These are phyloP conservation scores for Heteromyza rotundicornis DNA, from an alignment of 2,888 invertebrate genomes.

Conservation along the genomic window DNA sequence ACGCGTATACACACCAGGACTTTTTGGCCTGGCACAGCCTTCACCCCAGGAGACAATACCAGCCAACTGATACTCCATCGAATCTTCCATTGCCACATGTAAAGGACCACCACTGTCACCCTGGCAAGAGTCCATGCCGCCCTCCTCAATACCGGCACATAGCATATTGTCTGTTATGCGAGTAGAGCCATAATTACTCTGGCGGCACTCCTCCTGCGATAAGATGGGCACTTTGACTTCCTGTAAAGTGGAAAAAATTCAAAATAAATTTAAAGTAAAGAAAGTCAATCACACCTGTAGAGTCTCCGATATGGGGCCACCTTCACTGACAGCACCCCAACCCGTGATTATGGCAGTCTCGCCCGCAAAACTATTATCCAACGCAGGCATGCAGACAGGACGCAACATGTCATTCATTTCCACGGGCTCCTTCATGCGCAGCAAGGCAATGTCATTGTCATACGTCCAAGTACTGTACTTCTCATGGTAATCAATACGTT, in stretches of 20 bases:
- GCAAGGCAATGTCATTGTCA: slow-evolving; percentile 82
- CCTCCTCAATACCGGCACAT: slow-evolving; percentile 55
- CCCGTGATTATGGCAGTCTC: slow-evolving; percentile 72
- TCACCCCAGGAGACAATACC: slow-evolving; percentile 74
- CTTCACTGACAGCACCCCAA: slow-evolving; percentile 78
- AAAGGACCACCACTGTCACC: slow-evolving; percentile 61
- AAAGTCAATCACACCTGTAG: slow-evolving; percentile 62
- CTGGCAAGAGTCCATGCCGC: slow-evolving; percentile 59
- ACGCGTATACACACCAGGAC: slow-evolving; percentile 82
- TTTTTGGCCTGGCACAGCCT: slow-evolving; percentile 66
- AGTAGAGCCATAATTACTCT: slow-evolving; percentile 49
- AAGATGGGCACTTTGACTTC: slow-evolving; percentile 78
- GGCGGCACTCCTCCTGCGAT: slow-evolving; percentile 65
- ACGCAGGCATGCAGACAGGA: slow-evolving; percentile 78
- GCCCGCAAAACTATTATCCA: slow-evolving; percentile 48
- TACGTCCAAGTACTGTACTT: slow-evolving; percentile 75
- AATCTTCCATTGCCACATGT: slow-evolving; percentile 42
- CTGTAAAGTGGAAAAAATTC: slow-evolving; percentile 49
- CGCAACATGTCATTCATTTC: slow-evolving; percentile 68
- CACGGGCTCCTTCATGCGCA: slow-evolving; percentile 71
- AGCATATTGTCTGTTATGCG: slow-evolving; percentile 60
- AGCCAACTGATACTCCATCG: slow-evolving; percentile 50
- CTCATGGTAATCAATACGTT: slow-evolving; percentile 66
- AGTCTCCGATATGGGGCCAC: slow-evolving; percentile 71
- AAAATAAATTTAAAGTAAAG: background rate